Conservation (phyloP, 1,140 invertebrate species). For the Bombus fervidus region DNA sequence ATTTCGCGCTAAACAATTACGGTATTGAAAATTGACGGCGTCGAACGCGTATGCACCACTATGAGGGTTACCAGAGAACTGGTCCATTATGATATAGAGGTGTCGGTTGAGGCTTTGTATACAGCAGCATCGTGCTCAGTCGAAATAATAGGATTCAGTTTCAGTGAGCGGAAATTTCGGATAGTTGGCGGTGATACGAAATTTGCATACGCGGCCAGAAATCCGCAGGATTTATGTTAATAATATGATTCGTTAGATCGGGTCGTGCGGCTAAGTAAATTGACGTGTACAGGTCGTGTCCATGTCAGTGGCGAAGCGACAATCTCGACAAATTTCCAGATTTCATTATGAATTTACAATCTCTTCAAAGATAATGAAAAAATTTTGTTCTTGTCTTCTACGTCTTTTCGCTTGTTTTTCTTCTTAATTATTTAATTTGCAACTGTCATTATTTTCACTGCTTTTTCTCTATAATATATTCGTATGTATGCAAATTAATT, state of each 20-base stretch:
- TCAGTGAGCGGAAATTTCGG: conserved; percentile 50
- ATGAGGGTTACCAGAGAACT: neutral
- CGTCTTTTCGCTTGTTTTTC: too few species aligned
- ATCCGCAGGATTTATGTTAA: conserved; percentile 48
- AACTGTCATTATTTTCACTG: neutral
- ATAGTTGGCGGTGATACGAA: conserved; percentile 45
- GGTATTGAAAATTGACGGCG: neutral
- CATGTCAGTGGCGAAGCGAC: neutral
- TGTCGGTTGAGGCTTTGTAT: conserved; percentile 17
- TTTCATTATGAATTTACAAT: neutral
- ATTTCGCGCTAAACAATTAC: neutral
- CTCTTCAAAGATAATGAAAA: neutral
- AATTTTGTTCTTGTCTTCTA: neutral
- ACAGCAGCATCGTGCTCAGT: conserved; percentile 4
- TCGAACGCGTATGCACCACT: neutral
- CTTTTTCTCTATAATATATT: neutral
- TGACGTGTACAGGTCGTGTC: neutral
- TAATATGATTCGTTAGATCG: conserved; percentile 37
- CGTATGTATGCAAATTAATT: neutral
- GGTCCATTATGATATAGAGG: conserved; percentile 31
- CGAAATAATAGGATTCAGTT: conserved; percentile 50
- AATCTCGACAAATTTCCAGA: neutral
- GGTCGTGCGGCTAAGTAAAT: conserved; percentile 30
- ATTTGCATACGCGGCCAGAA: conserved; percentile 33
- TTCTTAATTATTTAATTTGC: neutral